A percentile compares a stretch with the other conserved stretches of the same genome.
Conservation (phyloP, 2,113 vertebrate species). For the Litocranius walleri region DNA sequence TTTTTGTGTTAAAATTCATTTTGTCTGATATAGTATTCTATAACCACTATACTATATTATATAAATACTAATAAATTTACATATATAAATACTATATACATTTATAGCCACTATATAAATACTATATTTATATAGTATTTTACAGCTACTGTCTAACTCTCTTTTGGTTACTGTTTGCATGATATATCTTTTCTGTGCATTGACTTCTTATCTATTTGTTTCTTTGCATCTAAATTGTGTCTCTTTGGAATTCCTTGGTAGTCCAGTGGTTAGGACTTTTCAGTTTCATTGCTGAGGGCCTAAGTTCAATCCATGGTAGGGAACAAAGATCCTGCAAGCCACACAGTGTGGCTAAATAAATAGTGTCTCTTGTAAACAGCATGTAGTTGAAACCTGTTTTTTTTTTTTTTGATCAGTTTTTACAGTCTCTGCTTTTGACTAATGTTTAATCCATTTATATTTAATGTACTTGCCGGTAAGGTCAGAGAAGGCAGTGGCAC, state of each 20-base stretch:
- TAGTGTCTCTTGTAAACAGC: neutral
- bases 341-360: neutral
- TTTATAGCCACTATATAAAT: neutral
- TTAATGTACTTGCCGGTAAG: neutral
- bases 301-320: neutral
- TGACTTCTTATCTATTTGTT: neutral
- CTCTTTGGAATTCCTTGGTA: neutral
- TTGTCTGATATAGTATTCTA: neutral
- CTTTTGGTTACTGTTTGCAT: neutral
- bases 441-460: neutral
- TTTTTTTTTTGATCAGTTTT: neutral
- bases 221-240: slow-evolving; percentile 1
- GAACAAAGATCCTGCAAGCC: neutral
- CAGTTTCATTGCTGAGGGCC: neutral
- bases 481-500: too few species aligned
- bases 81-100: neutral
- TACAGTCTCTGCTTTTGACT: neutral
- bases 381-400: neutral
- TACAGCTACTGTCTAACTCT: neutral
- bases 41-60: neutral
- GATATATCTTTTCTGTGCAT: neutral
- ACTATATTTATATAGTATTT: neutral
- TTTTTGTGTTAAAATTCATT: slow-evolving; percentile 1
- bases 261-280: neutral
- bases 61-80: neutral